Evolutionary conservation across 2,113 vertebrate genomes (phyloP).

Genomic region (Hippopotamus amphibius): DNA sequence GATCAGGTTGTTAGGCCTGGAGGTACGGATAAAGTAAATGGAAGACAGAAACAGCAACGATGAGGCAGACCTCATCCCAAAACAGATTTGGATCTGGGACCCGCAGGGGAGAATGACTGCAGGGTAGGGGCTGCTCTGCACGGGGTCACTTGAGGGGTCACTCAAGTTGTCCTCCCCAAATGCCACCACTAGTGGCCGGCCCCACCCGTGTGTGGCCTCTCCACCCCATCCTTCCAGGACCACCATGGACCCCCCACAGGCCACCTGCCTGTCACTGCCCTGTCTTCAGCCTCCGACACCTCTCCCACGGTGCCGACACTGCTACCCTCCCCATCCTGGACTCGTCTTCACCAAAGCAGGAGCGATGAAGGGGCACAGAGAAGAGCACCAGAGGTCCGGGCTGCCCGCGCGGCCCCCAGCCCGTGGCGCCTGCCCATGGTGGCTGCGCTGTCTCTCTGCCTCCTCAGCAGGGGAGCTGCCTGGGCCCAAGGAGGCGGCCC

Average conservation of each 20-base stretch:
- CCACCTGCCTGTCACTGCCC: not conserved
- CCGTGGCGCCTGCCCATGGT: not conserved
- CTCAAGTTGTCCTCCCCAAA: not conserved
- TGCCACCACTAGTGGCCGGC: not conserved
- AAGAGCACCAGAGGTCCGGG: not conserved
- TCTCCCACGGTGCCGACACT: too few species aligned
- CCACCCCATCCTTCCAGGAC: not conserved
- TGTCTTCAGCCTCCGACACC: not conserved
- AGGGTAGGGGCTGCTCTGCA: not conserved
- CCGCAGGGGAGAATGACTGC: accelerated
- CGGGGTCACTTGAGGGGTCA: accelerated
- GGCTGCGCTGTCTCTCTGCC: too few species aligned
- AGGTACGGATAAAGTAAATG: accelerated
- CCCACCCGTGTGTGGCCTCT: not conserved
- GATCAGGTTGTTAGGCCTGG: not conserved
- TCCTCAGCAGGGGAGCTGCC: not conserved
- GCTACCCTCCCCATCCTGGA: accelerated
- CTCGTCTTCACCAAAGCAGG: not conserved
- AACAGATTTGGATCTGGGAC: not conserved
- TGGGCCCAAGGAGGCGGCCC: not conserved
- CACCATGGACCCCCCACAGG: not conserved
- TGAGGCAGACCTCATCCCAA: not conserved
- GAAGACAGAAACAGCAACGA: not conserved
- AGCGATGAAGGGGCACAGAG: not conserved
- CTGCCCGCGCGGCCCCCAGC: not conserved